phyloP scores from a whole-genome alignment of 92 coral and sea anemone species.

The Phymanthus crucifer region DNA sequence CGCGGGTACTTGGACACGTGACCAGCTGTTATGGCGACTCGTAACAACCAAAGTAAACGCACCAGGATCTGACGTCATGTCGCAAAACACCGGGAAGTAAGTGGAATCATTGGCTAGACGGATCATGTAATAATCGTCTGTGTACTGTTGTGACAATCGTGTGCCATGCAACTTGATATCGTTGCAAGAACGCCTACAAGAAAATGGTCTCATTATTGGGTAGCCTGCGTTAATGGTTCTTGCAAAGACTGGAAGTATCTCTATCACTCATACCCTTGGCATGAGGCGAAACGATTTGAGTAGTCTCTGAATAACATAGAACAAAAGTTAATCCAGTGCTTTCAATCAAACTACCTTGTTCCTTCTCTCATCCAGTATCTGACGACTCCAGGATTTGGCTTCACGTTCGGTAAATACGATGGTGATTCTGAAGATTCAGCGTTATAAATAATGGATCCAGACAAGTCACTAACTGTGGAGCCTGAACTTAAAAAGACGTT shows the following conservation, averaged over 20 bases:
- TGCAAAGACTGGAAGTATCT: neutral
- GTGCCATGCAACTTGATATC: constrained; percentile 59
- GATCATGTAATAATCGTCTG: constrained; percentile 46
- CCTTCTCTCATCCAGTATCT: constrained; percentile 63
- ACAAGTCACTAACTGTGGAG: constrained; percentile 27
- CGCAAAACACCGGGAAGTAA: constrained; percentile 64
- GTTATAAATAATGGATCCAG: constrained; percentile 50
- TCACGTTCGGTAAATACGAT: constrained; percentile 26
- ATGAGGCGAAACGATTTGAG: neutral
- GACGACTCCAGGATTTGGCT: constrained; percentile 39
- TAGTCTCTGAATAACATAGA: neutral
- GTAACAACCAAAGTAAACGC: constrained; percentile 58
- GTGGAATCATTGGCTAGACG: constrained; percentile 24
- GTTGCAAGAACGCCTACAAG: constrained; percentile 54
- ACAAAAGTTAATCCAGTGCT: neutral
- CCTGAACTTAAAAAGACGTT: constrained; percentile 39
- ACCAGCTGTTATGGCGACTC: constrained; percentile 60
- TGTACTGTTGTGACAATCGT: constrained; percentile 16
- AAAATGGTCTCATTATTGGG: neutral
- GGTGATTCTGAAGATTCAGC: constrained; percentile 18
- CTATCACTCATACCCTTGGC: too few species aligned
- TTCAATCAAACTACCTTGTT: constrained; percentile 37
- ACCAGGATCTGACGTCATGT: constrained; percentile 62
- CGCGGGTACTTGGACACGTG: constrained; percentile 53
- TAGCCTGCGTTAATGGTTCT: neutral